phyloP scores from a whole-genome alignment of 2,113 vertebrate genomes.

The Heterotis niloticus region DNA sequence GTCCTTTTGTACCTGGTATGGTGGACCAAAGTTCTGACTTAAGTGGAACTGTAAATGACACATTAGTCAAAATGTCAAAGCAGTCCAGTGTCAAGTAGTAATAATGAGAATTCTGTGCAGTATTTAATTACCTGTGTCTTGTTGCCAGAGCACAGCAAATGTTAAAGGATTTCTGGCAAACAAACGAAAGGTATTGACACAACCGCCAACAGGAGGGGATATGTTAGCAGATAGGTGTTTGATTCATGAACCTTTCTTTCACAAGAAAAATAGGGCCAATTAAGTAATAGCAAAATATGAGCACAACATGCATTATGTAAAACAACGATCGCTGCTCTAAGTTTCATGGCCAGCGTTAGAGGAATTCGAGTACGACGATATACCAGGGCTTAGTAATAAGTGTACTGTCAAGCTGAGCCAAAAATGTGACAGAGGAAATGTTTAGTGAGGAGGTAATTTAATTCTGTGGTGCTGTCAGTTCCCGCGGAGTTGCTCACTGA shows the following conservation, averaged over 20 bases:
- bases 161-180: background rate
- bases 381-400: background rate
- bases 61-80: slow-evolving; percentile 16
- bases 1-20: background rate
- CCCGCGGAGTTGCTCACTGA: background rate
- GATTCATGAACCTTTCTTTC: background rate
- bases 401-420: background rate
- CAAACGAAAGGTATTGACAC: background rate
- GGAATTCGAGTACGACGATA: background rate
- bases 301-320: background rate
- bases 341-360: background rate
- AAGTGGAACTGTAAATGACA: slow-evolving; percentile 6
- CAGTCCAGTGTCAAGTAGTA: background rate
- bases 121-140: background rate
- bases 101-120: background rate
- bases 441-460: background rate
- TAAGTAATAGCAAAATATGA: too few species aligned
- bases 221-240: background rate
- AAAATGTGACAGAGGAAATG: background rate
- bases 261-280: background rate
- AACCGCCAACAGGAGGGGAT: background rate
- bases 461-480: background rate
- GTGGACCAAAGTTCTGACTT: slow-evolving; percentile 20
- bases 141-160: background rate
- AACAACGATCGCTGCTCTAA: background rate